phyloP scores from a whole-genome alignment of 2,888 invertebrate species.

The Adelognathus sp. region DNA sequence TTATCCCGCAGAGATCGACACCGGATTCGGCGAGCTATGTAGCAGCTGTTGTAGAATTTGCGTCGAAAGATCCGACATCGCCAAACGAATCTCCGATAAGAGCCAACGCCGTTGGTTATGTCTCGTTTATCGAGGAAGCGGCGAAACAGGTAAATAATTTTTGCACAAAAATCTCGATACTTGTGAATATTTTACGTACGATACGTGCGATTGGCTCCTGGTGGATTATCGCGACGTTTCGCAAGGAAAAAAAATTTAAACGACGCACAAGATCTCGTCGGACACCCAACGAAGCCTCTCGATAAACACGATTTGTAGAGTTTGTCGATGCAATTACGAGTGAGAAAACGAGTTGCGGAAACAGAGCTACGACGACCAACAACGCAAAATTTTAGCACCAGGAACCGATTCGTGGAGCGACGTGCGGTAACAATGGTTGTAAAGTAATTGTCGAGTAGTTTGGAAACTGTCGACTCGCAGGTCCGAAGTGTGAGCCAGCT shows the following conservation, averaged over 20 bases:
- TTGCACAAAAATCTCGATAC: neutral
- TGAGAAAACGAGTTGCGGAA: neutral
- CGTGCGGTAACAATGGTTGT: neutral
- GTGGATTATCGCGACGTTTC: neutral
- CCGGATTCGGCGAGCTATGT: slow-evolving; percentile 62
- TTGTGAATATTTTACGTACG: neutral
- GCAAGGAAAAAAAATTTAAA: neutral
- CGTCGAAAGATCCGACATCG: slow-evolving; percentile 47
- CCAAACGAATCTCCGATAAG: slow-evolving; percentile 35
- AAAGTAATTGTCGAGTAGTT: neutral
- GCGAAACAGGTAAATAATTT: slow-evolving; percentile 62
- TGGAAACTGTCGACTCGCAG: neutral
- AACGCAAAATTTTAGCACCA: neutral
- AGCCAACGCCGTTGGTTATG: slow-evolving; percentile 60
- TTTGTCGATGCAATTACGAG: neutral
- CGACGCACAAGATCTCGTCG: neutral
- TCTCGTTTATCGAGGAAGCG: slow-evolving; percentile 63
- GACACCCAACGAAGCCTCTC: neutral
- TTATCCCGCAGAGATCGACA: slow-evolving; percentile 59
- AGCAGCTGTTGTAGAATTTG: slow-evolving; percentile 72
- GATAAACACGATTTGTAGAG: neutral
- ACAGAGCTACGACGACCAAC: neutral
- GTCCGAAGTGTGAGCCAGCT: neutral
- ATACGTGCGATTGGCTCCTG: too few relatives aligned
- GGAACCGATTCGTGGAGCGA: neutral